Evolutionary conservation across 2,113 vertebrate species (phyloP), one percentile per base, ranked within the genome.

Genomic region (Spea multiplicata): DNA sequence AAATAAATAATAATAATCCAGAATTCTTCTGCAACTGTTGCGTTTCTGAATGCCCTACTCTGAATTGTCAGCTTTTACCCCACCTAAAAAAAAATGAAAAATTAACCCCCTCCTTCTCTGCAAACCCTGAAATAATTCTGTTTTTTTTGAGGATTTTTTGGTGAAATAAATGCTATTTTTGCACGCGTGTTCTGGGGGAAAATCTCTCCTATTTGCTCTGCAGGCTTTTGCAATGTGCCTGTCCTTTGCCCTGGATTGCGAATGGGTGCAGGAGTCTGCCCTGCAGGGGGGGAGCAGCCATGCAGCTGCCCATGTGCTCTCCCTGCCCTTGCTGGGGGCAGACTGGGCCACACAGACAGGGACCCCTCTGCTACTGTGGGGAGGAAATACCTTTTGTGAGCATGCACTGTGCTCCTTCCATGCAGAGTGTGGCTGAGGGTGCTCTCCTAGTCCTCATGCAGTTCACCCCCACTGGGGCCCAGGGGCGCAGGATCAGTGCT

Each of bases 351-450:
- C 55, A 59, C 14, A 6, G 1, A 4, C 55, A 59, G 65, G 44
- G 8, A 9, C 8, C 65, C 5, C 30, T 7, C 65, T 66, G 65
- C 30, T 30, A 45, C 4, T 7, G 14, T n/a, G 73, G 73, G 53
- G 55, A 13, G 72, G 16, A 49, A 74, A 62, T 65, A 66, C 73
- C 73, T 66, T 59, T 46, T 49, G 1, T 62, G n/a, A 45, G 53
- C 47, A 30, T 61, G 55, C 75, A 59, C 5, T 45, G n/a, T 1
- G 65, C 3, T 13, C 44, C n/a, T n/a, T 53, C 48, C 74, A 66
- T 76, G 61, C 74, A 78, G 69, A 50, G 49, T 74, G 10, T 44
- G 50, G 30, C 50, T 53, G 49, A 12, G 81, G n/a, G 46, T 44
- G 44, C n/a, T 44, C 46, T 9, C 9, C 49, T 68, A 47, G 65